Percentiles rank a stretch among this genome's conserved stretches.
Evolutionary conservation across 1,140 invertebrate genomes (phyloP).

Genomic region (Drosophila rhopaloa): DNA sequence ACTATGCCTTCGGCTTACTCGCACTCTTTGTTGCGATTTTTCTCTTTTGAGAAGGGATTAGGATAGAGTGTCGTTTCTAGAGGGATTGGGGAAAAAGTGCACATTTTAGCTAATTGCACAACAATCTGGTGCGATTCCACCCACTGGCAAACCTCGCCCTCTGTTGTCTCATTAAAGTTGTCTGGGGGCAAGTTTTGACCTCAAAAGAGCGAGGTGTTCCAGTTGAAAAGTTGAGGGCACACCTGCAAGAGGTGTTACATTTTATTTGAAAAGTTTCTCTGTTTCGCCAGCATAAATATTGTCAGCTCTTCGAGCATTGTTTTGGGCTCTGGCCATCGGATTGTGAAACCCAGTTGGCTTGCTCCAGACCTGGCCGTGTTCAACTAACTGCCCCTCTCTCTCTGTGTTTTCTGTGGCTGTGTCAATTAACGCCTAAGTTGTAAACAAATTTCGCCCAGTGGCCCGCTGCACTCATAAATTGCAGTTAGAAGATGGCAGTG

Average conservation of each 20-base stretch:
- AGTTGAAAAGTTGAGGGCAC: conserved; percentile 45
- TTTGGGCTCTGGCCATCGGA: conserved; percentile 49
- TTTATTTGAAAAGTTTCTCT: conserved; percentile 75
- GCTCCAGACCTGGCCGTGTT: conserved; percentile 31
- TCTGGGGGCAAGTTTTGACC: conserved; percentile 26
- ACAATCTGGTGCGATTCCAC: conserved; percentile 42
- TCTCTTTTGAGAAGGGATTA: not conserved
- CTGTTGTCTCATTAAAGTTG: conserved; percentile 40
- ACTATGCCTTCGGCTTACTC: conserved; percentile 68
- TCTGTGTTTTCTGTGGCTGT: conserved; percentile 50
- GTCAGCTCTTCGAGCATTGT: conserved; percentile 55
- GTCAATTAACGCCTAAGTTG: conserved; percentile 82
- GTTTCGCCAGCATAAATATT: conserved; percentile 55
- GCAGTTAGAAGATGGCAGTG: conserved; percentile 66
- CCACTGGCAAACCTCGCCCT: too few species aligned
- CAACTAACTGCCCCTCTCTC: conserved; percentile 12
- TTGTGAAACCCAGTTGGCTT: conserved; percentile 61
- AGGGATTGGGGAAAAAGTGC: not conserved
- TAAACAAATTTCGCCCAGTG: conserved; percentile 77
- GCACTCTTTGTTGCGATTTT: conserved; percentile 22
- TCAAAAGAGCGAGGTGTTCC: conserved; percentile 19
- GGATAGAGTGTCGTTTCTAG: too few species aligned
- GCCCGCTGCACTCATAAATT: conserved; percentile 78
- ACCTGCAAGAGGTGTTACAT: conserved; percentile 69
- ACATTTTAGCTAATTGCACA: conserved; percentile 40